Base-by-base conservation (phyloP, 2,797 vertebrate species). In the Hoplostethus mediterraneus region DNA sequence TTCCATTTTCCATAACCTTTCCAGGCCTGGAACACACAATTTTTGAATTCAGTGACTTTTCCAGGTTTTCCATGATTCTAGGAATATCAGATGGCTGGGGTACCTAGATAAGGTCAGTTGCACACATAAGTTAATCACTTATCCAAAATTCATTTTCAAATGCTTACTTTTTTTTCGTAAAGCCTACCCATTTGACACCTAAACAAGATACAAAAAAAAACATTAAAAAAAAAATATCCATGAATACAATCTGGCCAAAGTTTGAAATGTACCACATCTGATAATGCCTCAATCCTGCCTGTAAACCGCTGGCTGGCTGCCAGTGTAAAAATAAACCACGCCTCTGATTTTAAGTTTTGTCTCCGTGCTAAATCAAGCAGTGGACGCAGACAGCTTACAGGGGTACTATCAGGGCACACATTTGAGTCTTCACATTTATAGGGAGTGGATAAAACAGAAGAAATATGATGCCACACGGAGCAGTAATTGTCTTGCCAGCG, bases 81-180 rank as follows among this genome's bases (percentile, higher is more conserved):
- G 49, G 54, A 56, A 9, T 7, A n/a, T 21, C 6, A 33, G 30
- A 33, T 16, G 6, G 14, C 30, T 56, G 6, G 7, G 14, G 30
- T 70, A 44, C 72, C 9, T 57, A 42, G 62, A 81, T 31, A 25
- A 61, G 77, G 63, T 81, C 71, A 71, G 36, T 47, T 54, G 33
- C 61, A 72, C 71, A 57, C 63, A 57, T 63, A 57, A 40, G 44
- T 49, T 53, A 14, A 16, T 38, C 59, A 56, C 16, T 60, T 1
- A 36, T 6, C 6, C 17, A 0, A 63, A 54, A 49, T 49, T 17
- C n/a, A 49, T 49, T 17, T 65, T 66, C 13, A 65, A 48, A 63
- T 17, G 53, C 1, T 42, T 45, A 52, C 47, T 13, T 47, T 13
- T 42, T 63, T 12, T 5, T 66, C 21, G 14, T 48, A 0, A 67